Evolutionary conservation across 2,797 vertebrate species (phyloP).

Genomic region (Lithobates pipiens): DNA sequence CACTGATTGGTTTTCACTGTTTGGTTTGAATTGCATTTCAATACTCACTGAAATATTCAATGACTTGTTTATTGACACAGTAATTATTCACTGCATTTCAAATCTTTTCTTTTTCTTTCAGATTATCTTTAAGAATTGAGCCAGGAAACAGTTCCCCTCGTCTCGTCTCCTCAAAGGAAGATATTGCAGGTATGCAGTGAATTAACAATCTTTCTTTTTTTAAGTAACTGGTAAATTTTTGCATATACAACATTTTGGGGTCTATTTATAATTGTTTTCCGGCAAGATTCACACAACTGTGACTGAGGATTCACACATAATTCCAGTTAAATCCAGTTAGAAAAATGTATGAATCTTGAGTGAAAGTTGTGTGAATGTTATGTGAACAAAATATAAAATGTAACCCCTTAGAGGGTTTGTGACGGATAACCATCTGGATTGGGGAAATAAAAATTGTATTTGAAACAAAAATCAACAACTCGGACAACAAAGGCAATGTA

Average conservation of each 20-base stretch:
- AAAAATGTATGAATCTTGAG: too few relatives aligned
- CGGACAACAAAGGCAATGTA: not conserved
- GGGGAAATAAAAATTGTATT: not conserved
- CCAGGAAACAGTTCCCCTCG: slow-evolving; percentile 91
- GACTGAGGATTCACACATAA: too few relatives aligned
- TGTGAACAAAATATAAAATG: too few relatives aligned
- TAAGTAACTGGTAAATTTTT: not conserved
- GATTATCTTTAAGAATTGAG: slow-evolving; percentile 91
- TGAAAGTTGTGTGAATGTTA: too few relatives aligned
- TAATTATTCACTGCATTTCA: not conserved
- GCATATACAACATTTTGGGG: too few relatives aligned
- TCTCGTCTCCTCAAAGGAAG: slow-evolving; percentile 92
- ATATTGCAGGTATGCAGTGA: slow-evolving; percentile 84
- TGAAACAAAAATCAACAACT: not conserved
- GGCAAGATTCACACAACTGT: too few relatives aligned
- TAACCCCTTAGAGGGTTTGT: not conserved
- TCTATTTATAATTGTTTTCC: too few relatives aligned
- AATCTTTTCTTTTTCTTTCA: slow-evolving; percentile 71
- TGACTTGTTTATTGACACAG: not conserved
- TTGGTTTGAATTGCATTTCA: too few relatives aligned
- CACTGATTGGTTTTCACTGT: too few relatives aligned
- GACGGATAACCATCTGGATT: not conserved
- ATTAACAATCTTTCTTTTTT: too few relatives aligned
- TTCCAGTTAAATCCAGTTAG: too few relatives aligned
- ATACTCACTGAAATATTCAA: not conserved